These are phyloP conservation scores for Indicator indicator DNA, from an alignment of 2,113 vertebrate genomes.

Conservation along the genomic window DNA sequence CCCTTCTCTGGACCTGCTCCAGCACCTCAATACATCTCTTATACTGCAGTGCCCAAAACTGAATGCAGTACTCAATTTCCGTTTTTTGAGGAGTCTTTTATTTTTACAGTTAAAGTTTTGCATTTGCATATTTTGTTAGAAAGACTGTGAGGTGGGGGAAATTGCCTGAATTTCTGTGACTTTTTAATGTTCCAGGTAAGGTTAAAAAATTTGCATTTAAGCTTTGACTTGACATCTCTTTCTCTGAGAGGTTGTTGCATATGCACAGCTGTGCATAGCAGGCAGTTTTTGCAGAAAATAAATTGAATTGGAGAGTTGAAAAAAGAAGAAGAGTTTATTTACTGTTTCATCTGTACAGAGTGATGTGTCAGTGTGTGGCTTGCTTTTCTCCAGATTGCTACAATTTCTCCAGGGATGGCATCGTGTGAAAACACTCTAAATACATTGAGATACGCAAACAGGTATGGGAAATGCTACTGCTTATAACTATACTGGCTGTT, in stretches of 20 bases:
- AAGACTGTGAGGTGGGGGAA: background rate
- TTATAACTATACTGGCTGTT: background rate
- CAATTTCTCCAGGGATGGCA: slow-evolving; percentile 97
- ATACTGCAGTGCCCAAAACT: no score
- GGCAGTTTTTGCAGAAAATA: background rate
- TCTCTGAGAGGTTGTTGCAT: background rate
- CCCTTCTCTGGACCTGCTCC: no score
- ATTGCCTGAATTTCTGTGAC: background rate
- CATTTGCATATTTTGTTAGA: background rate
- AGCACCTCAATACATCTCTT: no score
- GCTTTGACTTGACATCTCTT: background rate
- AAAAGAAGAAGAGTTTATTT: background rate
- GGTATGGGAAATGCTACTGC: slow-evolving; percentile 76
- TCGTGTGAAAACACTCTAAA: slow-evolving; percentile 99
- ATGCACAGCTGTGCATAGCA: background rate
- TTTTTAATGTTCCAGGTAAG: background rate
- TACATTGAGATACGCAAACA: slow-evolving; percentile 97
- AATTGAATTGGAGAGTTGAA: background rate
- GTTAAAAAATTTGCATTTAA: background rate
- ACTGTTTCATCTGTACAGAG: background rate
- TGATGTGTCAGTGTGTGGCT: background rate
- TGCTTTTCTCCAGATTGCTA: slow-evolving; percentile 86
- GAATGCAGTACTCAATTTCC: background rate
- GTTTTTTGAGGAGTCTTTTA: background rate
- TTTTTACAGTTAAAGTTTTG: background rate